Evolutionary conservation across 2,113 vertebrate genomes (phyloP).

Genomic region (Hucho hucho): DNA sequence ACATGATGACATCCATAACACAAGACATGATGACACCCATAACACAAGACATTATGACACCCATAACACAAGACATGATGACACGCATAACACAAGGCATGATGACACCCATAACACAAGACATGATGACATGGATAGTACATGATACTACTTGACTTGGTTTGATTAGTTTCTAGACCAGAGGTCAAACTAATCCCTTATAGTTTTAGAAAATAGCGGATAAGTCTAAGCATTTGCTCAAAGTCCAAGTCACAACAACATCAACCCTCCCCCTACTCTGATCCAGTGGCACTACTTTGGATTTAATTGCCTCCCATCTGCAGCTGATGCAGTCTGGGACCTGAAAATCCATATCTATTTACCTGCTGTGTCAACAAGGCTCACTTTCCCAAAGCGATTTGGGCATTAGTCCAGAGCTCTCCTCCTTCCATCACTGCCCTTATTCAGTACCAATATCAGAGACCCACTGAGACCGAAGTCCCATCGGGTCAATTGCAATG

Average conservation of each 20-base stretch:
- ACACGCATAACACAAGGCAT: no score
- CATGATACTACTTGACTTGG: no score
- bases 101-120: no score
- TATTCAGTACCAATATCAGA: no score
- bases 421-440: neutral
- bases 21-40: no score
- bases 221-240: neutral
- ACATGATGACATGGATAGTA: no score
- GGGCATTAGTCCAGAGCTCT: neutral
- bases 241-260: neutral
- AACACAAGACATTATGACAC: no score
- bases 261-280: neutral
- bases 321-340: neutral
- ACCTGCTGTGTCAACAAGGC: neutral
- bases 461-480: neutral
- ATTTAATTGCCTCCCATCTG: constrained; percentile 26
- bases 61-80: no score
- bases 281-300: neutral
- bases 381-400: neutral
- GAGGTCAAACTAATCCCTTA: neutral
- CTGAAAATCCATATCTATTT: constrained; percentile 37
- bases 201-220: neutral
- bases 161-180: neutral
- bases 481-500: no score
- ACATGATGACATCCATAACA: no score